Percentiles rank a stretch among this genome's conserved stretches.
These are phyloP conservation scores for Chionis minor DNA, from an alignment of 2,113 vertebrate species.

Conservation along the genomic window DNA sequence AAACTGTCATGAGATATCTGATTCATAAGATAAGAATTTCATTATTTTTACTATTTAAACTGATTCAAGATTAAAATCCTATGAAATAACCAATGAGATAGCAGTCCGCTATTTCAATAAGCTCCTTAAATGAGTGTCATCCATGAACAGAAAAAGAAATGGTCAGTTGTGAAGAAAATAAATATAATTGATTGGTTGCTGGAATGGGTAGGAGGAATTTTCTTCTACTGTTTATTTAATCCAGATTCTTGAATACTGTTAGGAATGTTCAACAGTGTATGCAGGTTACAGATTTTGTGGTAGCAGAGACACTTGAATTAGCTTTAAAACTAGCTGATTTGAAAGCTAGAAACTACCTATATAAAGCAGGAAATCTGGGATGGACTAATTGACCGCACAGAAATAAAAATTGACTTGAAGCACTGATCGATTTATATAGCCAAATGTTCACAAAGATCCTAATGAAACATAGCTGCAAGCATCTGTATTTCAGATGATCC, in stretches of 20 bases:
- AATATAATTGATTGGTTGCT: not conserved
- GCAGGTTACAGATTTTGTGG: not conserved
- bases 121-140: not conserved
- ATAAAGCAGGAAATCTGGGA: not conserved
- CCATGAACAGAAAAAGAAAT: not conserved
- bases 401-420: not conserved
- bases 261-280: not conserved
- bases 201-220: not conserved
- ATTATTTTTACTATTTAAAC: not conserved
- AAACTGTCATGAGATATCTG: not conserved
- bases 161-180: not conserved
- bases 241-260: not conserved
- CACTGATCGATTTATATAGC: not conserved
- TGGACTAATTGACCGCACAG: not conserved
- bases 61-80: not conserved
- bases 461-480: not conserved
- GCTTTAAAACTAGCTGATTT: not conserved
- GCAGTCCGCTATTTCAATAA: not conserved
- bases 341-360: not conserved
- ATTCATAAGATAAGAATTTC: not conserved
- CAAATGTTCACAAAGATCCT: not conserved
- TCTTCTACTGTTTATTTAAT: not conserved
- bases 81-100: not conserved
- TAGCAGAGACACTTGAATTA: not conserved
- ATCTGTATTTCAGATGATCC: not conserved